Evolutionary conservation across 1,140 invertebrate genomes (phyloP).

Genomic region (Tyrophagus putrescentiae): DNA sequence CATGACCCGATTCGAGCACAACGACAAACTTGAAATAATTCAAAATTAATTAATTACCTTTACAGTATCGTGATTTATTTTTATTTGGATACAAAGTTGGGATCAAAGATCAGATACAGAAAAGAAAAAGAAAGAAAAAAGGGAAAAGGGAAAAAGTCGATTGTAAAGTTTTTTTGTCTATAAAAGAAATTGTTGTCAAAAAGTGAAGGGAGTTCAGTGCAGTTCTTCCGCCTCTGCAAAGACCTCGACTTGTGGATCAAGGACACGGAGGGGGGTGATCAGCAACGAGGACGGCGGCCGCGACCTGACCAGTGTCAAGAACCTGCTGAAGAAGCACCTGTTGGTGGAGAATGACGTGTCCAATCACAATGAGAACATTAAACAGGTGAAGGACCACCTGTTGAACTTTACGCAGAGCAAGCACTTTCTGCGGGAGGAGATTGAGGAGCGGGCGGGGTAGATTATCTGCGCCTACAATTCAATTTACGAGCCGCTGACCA

Average conservation of each 20-base stretch:
- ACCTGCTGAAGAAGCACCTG: slow-evolving; percentile 96
- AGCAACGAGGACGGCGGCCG: slow-evolving; percentile 80
- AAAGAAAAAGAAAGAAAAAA: too few relatives aligned
- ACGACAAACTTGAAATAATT: too few relatives aligned
- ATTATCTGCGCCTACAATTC: slow-evolving; percentile 51
- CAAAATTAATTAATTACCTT: too few relatives aligned
- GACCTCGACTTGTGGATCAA: slow-evolving; percentile 98
- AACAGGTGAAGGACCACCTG: slow-evolving; percentile 81
- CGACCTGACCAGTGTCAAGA: slow-evolving; percentile 93
- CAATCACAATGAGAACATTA: slow-evolving; percentile 75
- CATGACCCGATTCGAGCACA: too few relatives aligned
- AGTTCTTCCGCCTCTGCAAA: slow-evolving; percentile 90
- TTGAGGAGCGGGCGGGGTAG: slow-evolving; percentile 46
- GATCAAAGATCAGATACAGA: too few relatives aligned
- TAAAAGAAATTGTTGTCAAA: too few relatives aligned
- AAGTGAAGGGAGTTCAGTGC: too few relatives aligned
- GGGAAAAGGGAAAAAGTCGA: too few relatives aligned
- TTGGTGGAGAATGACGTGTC: slow-evolving; percentile 93
- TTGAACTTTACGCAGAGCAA: slow-evolving; percentile 82
- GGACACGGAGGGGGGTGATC: slow-evolving; percentile 92
- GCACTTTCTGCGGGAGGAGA: slow-evolving; percentile 76
- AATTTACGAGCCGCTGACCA: slow-evolving; percentile 65
- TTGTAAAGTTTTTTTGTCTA: too few relatives aligned
- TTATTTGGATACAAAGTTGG: too few relatives aligned
- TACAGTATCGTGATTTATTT: too few relatives aligned